A percentile compares a stretch with the other conserved stretches of the same genome.
These are phyloP conservation scores for Poecilia picta DNA, from an alignment of 2,797 vertebrate genomes.

Conservation along the genomic window DNA sequence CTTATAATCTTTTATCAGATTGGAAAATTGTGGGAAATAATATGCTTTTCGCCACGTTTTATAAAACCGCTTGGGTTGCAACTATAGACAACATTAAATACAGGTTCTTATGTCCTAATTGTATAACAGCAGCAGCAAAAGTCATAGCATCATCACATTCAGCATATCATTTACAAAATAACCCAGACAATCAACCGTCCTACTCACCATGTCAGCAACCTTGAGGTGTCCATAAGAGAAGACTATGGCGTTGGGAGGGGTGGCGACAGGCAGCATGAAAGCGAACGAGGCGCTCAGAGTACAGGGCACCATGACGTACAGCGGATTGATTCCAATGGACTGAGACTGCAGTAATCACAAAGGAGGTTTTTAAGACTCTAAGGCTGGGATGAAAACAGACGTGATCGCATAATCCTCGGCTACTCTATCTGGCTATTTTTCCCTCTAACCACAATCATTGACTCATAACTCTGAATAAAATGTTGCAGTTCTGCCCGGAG, in stretches of 20 bases:
- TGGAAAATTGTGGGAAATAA: neutral
- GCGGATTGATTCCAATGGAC: conserved; percentile 89
- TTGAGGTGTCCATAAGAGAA: conserved; percentile 93
- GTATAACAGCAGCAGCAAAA: neutral
- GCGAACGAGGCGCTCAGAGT: conserved; percentile 95
- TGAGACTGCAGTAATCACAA: conserved; percentile 84
- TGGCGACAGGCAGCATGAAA: conserved; percentile 97
- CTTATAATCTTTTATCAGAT: neutral
- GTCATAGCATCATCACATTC: conserved; percentile 1
- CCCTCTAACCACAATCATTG: conserved; percentile 56
- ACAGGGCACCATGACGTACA: conserved; percentile 94
- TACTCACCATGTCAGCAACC: conserved; percentile 94
- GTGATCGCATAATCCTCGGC: conserved; percentile 47
- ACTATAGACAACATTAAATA: neutral
- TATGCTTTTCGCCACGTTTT: neutral
- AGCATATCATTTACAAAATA: conserved; percentile 45
- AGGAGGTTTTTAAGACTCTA: conserved; percentile 46
- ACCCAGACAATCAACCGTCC: conserved; percentile 17
- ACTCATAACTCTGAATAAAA: conserved; percentile 60
- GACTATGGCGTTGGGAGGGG: conserved; percentile 96
- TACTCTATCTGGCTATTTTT: conserved; percentile 54
- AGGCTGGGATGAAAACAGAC: conserved; percentile 41
- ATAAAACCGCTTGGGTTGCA: neutral
- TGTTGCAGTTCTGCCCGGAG: conserved; percentile 41
- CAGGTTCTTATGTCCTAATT: conserved; percentile 5